Percentiles rank a stretch among this genome's conserved stretches.
Conservation (phyloP, 2,113 vertebrate species). For the Xenus cinereus region DNA sequence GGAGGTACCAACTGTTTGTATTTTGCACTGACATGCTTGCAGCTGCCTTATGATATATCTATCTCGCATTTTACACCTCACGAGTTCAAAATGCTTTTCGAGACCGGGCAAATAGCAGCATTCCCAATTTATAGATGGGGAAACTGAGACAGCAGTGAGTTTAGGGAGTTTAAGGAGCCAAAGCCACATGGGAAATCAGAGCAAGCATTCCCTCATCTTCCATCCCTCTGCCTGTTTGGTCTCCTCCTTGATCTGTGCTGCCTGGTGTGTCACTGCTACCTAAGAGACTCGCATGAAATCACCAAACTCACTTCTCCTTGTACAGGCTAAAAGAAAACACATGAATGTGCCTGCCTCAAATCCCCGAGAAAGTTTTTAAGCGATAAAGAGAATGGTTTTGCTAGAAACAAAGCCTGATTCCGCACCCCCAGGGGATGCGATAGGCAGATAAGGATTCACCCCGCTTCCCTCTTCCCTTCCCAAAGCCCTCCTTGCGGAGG, state of each 20-base stretch:
- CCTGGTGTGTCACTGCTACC: neutral
- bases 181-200: neutral
- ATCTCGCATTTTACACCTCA: neutral
- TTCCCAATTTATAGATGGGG: neutral
- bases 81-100: neutral
- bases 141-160: neutral
- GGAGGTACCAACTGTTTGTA: neutral
- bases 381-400: slow-evolving; percentile 28
- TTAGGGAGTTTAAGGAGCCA: neutral
- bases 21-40: slow-evolving; percentile 1
- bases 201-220: neutral
- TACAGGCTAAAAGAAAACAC: slow-evolving; percentile 28
- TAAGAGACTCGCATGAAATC: neutral
- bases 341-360: slow-evolving; percentile 52
- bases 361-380: neutral
- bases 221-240: neutral
- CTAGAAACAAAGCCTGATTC: slow-evolving; percentile 61
- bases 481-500: neutral
- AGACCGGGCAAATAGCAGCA: neutral
- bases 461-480: slow-evolving; percentile 36
- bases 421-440: neutral
- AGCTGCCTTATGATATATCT: neutral
- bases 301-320: neutral
- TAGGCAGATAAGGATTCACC: slow-evolving; percentile 62
- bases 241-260: neutral